Evolutionary conservation across 2,888 invertebrate genomes (phyloP).

Genomic region (Lochmaea crataegi): DNA sequence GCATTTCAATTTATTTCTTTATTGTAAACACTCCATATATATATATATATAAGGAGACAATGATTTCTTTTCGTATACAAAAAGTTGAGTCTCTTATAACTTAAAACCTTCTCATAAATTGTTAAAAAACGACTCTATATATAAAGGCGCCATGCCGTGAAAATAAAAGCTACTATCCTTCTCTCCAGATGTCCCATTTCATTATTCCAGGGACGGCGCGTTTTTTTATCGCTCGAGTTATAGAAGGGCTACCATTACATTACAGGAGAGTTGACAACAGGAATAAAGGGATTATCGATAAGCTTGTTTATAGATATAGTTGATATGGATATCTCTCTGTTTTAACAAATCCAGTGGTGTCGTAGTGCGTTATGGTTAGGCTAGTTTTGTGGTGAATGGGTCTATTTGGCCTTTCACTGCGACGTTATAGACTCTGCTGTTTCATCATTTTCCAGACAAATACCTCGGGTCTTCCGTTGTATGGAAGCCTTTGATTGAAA

Average conservation of each 20-base stretch:
- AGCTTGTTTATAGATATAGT: too few species aligned
- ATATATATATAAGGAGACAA: constrained; percentile 20
- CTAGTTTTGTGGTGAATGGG: too few species aligned
- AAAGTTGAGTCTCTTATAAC: constrained; percentile 22
- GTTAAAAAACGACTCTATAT: constrained; percentile 24
- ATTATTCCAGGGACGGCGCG: background rate
- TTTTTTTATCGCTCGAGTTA: background rate
- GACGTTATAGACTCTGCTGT: too few species aligned
- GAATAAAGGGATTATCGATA: too few species aligned
- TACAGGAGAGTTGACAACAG: too few species aligned
- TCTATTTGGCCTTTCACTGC: too few species aligned
- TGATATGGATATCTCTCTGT: too few species aligned
- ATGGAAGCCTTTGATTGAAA: too few species aligned
- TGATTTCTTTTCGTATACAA: constrained; percentile 5
- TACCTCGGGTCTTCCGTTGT: too few species aligned
- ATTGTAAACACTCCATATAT: constrained; percentile 23
- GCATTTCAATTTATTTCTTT: constrained; percentile 4
- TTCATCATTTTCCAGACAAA: too few species aligned
- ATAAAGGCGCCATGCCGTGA: constrained; percentile 13
- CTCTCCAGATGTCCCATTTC: constrained; percentile 15
- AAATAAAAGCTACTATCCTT: constrained; percentile 29
- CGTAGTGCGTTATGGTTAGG: too few species aligned
- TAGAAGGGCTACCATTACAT: background rate
- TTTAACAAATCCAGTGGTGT: too few species aligned
- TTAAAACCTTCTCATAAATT: constrained; percentile 30